These are phyloP conservation scores for Caenorhabditis sulstoni DNA, from an alignment of 2,888 invertebrate genomes.

Conservation along the genomic window DNA sequence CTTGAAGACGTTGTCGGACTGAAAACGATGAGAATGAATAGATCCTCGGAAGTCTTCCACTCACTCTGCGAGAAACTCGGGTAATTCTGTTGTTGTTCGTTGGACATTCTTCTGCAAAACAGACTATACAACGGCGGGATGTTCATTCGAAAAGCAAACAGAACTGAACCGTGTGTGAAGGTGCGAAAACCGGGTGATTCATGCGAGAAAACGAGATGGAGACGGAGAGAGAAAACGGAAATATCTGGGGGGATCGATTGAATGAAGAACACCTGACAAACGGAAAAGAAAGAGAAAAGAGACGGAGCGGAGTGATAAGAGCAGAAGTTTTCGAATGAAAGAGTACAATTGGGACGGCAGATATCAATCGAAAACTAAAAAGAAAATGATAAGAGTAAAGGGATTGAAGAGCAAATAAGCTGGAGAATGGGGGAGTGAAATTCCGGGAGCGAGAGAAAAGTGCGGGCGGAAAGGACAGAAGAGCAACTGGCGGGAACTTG, in stretches of 20 bases:
- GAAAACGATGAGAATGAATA: background rate
- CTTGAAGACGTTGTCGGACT: slow-evolving; percentile 53
- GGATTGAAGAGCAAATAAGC: slow-evolving; percentile 43
- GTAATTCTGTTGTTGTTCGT: slow-evolving; percentile 26
- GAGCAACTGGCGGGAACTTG: background rate
- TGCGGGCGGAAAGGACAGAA: slow-evolving; percentile 5
- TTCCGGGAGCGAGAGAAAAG: background rate
- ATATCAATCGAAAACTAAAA: slow-evolving; percentile 33
- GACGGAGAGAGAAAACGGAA: slow-evolving; percentile 27
- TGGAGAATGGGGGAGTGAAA: background rate
- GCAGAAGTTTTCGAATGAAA: background rate
- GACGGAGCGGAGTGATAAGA: background rate
- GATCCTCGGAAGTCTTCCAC: slow-evolving; percentile 3
- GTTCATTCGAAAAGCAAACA: slow-evolving; percentile 19
- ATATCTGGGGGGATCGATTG: slow-evolving; percentile 39
- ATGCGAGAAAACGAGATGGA: slow-evolving; percentile 21
- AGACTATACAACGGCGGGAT: slow-evolving; percentile 1
- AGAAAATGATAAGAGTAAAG: slow-evolving; percentile 36
- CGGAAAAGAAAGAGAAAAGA: slow-evolving; percentile 9
- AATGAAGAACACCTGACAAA: slow-evolving; percentile 48
- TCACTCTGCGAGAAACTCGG: slow-evolving; percentile 50
- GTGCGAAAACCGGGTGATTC: slow-evolving; percentile 30
- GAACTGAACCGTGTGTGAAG: slow-evolving; percentile 13
- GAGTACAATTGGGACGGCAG: slow-evolving; percentile 19
- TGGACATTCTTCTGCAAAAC: slow-evolving; percentile 22